Percentiles rank a stretch among this genome's conserved stretches.
Evolutionary conservation across 1,140 invertebrate species (phyloP).

Genomic region (Adoxophyes honmai): DNA sequence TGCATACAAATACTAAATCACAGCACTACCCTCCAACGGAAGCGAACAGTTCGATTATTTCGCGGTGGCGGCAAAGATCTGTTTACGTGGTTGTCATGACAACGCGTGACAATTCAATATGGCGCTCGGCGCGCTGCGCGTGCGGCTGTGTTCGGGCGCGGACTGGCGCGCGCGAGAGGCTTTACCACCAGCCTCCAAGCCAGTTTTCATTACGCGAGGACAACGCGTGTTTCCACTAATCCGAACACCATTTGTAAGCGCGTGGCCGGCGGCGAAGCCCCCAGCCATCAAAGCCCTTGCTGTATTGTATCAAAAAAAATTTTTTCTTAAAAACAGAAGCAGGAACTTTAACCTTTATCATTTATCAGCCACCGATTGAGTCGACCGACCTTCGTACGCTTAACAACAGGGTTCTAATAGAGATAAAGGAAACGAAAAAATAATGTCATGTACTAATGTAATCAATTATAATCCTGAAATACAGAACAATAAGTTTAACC

Average conservation of each 20-base stretch:
- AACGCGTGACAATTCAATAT: constrained; percentile 56
- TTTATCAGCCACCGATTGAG: background rate
- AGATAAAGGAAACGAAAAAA: constrained; percentile 6
- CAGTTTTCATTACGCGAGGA: constrained; percentile 67
- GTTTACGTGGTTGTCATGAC: constrained; percentile 69
- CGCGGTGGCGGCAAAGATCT: constrained; percentile 27
- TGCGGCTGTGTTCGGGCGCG: constrained; percentile 53
- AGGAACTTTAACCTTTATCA: background rate
- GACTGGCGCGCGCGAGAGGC: constrained; percentile 69
- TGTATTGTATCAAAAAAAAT: too few relatives aligned
- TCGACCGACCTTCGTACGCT: background rate
- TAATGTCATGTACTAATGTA: constrained; percentile 9
- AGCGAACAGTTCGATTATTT: constrained; percentile 31
- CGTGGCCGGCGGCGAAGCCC: constrained; percentile 20
- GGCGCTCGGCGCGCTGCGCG: constrained; percentile 56
- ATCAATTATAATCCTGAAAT: constrained; percentile 11
- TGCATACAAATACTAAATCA: constrained; percentile 25
- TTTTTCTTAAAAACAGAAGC: too few relatives aligned
- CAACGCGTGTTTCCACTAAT: constrained; percentile 54
- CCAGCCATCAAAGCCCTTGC: constrained; percentile 13
- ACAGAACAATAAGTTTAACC: constrained; percentile 28
- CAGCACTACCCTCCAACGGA: constrained; percentile 36
- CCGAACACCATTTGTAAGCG: constrained; percentile 34
- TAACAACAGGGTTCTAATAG: background rate
- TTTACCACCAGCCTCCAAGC: constrained; percentile 62